Conservation (phyloP, 2,113 vertebrate genomes). For the Sinocyclocheilus grahami region DNA sequence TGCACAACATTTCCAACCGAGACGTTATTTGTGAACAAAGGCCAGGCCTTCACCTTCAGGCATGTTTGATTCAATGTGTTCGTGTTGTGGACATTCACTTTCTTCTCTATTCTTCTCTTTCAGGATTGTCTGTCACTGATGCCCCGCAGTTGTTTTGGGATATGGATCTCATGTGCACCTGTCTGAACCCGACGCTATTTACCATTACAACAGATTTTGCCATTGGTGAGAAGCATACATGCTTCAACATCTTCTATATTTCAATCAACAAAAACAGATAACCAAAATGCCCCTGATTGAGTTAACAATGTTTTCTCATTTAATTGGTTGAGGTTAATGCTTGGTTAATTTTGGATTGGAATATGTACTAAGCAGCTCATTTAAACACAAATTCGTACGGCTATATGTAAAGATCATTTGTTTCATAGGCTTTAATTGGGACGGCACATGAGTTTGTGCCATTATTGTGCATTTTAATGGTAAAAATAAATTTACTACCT, state of each 20-base stretch:
- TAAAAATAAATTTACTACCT: not conserved
- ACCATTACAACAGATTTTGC: not conserved
- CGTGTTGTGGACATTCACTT: conserved; percentile 1
- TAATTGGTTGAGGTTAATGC: not conserved
- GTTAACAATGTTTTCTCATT: not conserved
- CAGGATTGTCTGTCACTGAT: not conserved
- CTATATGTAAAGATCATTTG: not conserved
- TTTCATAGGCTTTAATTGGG: not conserved
- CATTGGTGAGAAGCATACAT: not conserved
- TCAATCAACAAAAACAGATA: not conserved
- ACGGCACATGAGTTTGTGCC: not conserved
- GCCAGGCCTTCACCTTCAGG: not conserved
- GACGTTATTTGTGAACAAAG: conserved; percentile 7
- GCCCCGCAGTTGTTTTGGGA: not conserved
- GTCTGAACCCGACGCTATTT: conserved; percentile 7
- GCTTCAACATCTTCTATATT: not conserved
- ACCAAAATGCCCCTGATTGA: not conserved
- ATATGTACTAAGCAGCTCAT: not conserved
- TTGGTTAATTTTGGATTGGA: not conserved
- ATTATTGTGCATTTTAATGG: not conserved
- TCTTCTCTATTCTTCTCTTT: conserved; percentile 2
- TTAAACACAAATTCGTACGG: not conserved
- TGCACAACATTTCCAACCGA: not conserved
- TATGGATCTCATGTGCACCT: not conserved
- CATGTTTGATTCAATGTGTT: conserved; percentile 2